phyloP scores from a whole-genome alignment of 2,113 vertebrate species.

The Gorsachius goisagi region DNA sequence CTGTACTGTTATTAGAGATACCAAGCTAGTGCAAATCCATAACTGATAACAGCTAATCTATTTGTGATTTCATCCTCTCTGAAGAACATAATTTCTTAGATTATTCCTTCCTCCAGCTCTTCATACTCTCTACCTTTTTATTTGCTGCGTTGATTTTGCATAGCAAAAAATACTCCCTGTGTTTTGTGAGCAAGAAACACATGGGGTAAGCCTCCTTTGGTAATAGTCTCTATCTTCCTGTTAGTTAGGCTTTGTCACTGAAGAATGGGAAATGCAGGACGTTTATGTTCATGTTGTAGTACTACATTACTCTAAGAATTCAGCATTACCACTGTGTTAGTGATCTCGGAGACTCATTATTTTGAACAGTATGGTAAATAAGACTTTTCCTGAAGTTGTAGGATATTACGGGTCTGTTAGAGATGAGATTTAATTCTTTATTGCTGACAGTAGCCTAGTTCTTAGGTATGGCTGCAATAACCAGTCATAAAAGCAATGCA shows the following conservation, averaged over 20 bases:
- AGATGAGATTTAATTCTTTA: neutral
- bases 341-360: neutral
- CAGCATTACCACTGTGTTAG: rapidly evolving
- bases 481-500: neutral
- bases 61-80: neutral
- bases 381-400: neutral
- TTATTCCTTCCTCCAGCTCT: neutral
- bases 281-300: neutral
- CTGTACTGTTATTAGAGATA: neutral
- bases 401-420: neutral
- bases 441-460: neutral
- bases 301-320: neutral
- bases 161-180: neutral
- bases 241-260: neutral
- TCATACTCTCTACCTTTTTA: neutral
- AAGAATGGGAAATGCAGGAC: neutral
- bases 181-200: neutral
- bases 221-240: neutral
- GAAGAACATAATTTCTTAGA: neutral
- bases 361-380: neutral
- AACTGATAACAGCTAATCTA: neutral
- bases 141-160: neutral
- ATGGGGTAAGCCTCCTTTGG: neutral
- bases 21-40: neutral
- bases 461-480: neutral